Evolutionary conservation across 2,888 invertebrate genomes (phyloP), one percentile per base, ranked within the genome.

Genomic region (Parnassius smintheus): DNA sequence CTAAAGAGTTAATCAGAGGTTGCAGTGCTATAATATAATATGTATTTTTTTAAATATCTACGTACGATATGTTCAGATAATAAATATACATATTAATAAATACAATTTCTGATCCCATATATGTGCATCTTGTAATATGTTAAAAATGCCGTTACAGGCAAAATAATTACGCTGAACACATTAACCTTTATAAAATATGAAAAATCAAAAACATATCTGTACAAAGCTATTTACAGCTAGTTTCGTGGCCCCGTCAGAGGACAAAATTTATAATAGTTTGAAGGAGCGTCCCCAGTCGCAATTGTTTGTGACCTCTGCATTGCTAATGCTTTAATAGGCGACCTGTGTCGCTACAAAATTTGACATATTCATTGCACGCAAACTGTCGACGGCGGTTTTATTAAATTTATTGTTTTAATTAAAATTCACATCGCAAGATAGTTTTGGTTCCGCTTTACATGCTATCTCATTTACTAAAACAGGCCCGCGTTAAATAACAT

Each of bases 251-350:
- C 65, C 72, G 80, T 68, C 72, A 69, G 70, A 76, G 77, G 77
- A 75, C 74, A 72, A 81, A 84, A 87, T 84, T 82, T 77, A 81
- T 78, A 81, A 82, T 81, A 83, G 82, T 85, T 85, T 77, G 79
- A 81, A 80, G 80, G 80, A 75, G 72, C 67, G 64, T 70, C 74
- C 75, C 77, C 73, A 74, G 77, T 76, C 72, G 72, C 75, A 81
- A 85, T 86, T 85, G 86, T 85, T 82, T 75, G 68, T 79, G 80
- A 82, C 83, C 82, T 79, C 82, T 79, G 80, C 81, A 78, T 78
- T 72, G 76, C 79, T 80, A 83, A 81, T 80, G 78, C 74, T 73
- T 69, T 72, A 74, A 72, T 75, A 72, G 72, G 70, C 75, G 77
- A 79, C 80, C 80, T 77, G 75, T 73, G 80, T 78, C 74, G 73